Percentiles rank a stretch among this genome's conserved stretches.
Evolutionary conservation across 53 echinoderm and acorn worm species (phyloP).

Genomic region (Glandiceps talaboti): DNA sequence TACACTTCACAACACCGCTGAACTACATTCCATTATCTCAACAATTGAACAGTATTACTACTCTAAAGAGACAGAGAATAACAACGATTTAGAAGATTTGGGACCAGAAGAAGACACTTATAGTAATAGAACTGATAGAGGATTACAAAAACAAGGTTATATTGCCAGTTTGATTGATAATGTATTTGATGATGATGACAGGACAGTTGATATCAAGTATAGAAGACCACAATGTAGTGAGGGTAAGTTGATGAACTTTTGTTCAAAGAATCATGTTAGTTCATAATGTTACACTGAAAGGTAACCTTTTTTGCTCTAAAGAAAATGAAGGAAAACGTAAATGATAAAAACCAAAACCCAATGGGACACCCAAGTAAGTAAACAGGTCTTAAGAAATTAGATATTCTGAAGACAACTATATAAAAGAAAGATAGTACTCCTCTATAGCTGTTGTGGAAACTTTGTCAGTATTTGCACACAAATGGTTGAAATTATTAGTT

Average conservation of each 20-base stretch:
- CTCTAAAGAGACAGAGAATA: background rate
- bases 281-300: too few relatives aligned
- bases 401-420: too few relatives aligned
- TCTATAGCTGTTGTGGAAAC: too few relatives aligned
- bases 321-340: background rate
- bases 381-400: too few relatives aligned
- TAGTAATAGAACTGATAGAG: background rate
- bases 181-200: conserved; percentile 44
- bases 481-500: too few relatives aligned
- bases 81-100: background rate
- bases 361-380: too few relatives aligned
- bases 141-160: background rate
- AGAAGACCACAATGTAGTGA: conserved; percentile 57
- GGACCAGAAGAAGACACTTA: background rate
- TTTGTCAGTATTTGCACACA: too few relatives aligned
- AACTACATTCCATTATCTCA: conserved; percentile 46
- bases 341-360: background rate
- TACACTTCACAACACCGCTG: conserved; percentile 37
- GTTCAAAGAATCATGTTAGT: too few relatives aligned
- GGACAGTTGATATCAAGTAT: conserved; percentile 27
- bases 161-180: conserved; percentile 29
- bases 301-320: background rate
- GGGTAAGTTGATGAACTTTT: conserved; percentile 46
- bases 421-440: too few relatives aligned
- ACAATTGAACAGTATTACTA: conserved; percentile 40